Base-by-base conservation (phyloP, 1,140 invertebrate genomes). In the Stenopsyche tienmushanensis region DNA sequence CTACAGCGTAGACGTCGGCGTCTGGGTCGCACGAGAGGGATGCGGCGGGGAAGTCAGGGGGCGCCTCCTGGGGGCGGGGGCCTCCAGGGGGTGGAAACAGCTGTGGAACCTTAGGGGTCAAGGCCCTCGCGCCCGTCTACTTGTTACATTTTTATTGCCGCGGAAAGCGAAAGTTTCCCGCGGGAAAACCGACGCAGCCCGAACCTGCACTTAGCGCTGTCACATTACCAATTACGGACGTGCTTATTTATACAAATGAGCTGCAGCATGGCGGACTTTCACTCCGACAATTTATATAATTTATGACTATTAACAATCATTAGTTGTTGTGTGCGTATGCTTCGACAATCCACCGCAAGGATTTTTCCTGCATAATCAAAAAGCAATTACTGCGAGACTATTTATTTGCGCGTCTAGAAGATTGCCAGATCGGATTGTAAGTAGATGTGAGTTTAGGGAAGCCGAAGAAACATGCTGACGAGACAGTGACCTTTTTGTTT, bases 201-300 rank as follows among this genome's bases (percentile, higher is more conserved):
- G 18, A 29, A 25, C 39, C n/a, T 5, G 2, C 20, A 20, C 10
- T 2, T 21, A 29, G n/a, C n/a, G n/a, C n/a, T n/a, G 2, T 49
- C 45, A 21, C 45, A 49, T 18, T 5, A 15, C 10, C 15, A 15
- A 3, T 10, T 18, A 49, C 45, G 23, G 17, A 17, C 10, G 42
- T 45, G 42, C 45, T 20, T 1, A 42, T 42, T 42, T 42, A 20
- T n/a, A n/a, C n/a, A n/a, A n/a, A n/a, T n/a, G n/a, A n/a, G n/a
- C n/a, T n/a, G n/a, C n/a, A 23, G 47, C 47, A 5, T 13, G 47
- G 47, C 18, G 59, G 60, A 52, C 66, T 59, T 67, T 67, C 58
- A 67, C 66, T 59, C 41, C 58, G 29, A 34, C 29, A 34, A 34
- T 34, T 34, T 34, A 34, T 34, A 13, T 34, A 34, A 34, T 34